Base-by-base conservation (phyloP, 1,140 invertebrate species). In the Drusus annulatus region DNA sequence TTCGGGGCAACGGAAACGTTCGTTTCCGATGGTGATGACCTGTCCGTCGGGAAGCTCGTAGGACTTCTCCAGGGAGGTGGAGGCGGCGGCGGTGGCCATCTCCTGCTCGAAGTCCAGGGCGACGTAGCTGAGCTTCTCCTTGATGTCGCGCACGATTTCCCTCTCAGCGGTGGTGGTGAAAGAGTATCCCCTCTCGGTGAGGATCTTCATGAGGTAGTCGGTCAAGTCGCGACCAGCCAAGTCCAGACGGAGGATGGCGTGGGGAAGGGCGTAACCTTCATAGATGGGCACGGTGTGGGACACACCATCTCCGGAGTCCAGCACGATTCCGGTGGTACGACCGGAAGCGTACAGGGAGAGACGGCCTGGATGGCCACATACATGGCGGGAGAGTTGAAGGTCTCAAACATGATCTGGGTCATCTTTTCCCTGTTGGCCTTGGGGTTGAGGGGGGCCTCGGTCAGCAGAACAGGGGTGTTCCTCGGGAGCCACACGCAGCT, bases 1-100 rank as follows among this genome's bases (percentile, higher is more conserved):
- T 88, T 98, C 97, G 51, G 97, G 97, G 91, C 96, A 99, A 91
- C 98, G 95, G 97, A 99, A 98, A 87, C 98, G 93, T 89, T 98
- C 97, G 90, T 98, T 98, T 84, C 97, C 97, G 85, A 94, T 98
- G 91, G 96, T 98, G 91, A 98, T 98, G 84, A 99, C 97, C 90
- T 97, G 97, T 86, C 96, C 98, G 89, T 98, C 97, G 85, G 96
- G 97, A 86, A 98, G 92, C 90, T 98, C 97, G 87, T 98, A 98
- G 82, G 94, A 95, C 92, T 98, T 98, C 89, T 98, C 97, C 83
- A 98, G 91, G 79, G 96, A 97, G 81, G 94, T 96, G 81, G 96
- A 97, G 60, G 95, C 94, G 79, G 96, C 96, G 74, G 97, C 96
- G 81, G 96, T 97, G 86, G 95, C 95, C 97, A 98, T 98, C 90